Evolutionary conservation across 2,888 invertebrate genomes (phyloP), one percentile per base, ranked within the genome.

Genomic region (Cheiracanthium punctorium): DNA sequence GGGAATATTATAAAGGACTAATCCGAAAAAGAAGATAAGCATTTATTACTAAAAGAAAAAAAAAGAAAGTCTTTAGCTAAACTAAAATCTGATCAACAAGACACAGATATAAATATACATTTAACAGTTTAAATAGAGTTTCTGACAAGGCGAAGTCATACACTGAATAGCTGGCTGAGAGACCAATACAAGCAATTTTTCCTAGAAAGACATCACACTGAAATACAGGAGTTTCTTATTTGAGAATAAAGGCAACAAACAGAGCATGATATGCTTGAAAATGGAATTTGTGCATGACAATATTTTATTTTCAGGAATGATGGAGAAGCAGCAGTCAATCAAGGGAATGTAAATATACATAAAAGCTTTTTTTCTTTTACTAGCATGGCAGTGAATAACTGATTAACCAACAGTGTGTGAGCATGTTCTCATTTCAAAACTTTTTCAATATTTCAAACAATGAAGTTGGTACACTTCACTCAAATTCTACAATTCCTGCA

Each of bases 261-360:
- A 85, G 84, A 79, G 82, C 79, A 85, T 85, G 84, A 85, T 85
- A 85, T 85, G 84, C 84, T 79, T 79, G 74, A 85, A 58, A 79
- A 85, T 84, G 72, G 65, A 85, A 67, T 85, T 79, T 79, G 84
- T 85, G 84, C 84, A 85, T 28, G 24, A 58, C n/a, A n/a, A n/a
- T n/a, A n/a, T n/a, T n/a, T n/a, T 65, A 58, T 85, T 74, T 74
- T 32, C 43, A 79, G 84, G 79, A 85, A 80, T 85, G 79, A 80
- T 43, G 69, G 82, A 82, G 76, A 85, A 85, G 79, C 84, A 79
- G 73, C 79, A 79, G 70, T 73, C 12, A 58, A 58, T 24, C 24
- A 37, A 70, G 82, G 82, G 76, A 82, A 76, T 82, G 82, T 81
- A 74, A 48, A 48, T 12, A 24, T 20, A 5, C 58, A 24, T 58